phyloP scores from a whole-genome alignment of 2,113 vertebrate genomes.

The Lipotes vexillifer region DNA sequence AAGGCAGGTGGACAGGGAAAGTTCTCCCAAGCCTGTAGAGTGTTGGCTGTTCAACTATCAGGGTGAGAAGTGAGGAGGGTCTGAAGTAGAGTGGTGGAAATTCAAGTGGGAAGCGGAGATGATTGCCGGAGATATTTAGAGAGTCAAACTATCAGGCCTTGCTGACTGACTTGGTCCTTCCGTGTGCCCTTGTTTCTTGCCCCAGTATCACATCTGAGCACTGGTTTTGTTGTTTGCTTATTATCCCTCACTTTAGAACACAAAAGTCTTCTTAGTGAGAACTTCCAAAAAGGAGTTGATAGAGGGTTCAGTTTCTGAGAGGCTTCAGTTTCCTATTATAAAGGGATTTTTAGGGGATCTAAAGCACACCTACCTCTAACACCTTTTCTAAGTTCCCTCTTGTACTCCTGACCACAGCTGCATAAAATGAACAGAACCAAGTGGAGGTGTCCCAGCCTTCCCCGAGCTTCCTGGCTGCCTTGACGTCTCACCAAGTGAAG shows the following conservation, averaged over 20 bases:
- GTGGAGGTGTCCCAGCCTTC: background rate
- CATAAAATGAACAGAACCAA: background rate
- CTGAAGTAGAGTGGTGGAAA: background rate
- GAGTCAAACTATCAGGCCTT: background rate
- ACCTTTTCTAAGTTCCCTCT: background rate
- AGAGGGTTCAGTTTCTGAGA: background rate
- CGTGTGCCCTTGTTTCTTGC: background rate
- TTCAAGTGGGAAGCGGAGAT: background rate
- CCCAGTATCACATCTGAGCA: background rate
- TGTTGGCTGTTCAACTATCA: background rate
- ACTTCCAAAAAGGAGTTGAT: background rate
- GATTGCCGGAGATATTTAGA: background rate
- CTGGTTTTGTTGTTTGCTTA: background rate
- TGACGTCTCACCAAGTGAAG: background rate
- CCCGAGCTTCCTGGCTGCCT: background rate
- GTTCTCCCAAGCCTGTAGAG: background rate
- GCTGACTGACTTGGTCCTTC: background rate
- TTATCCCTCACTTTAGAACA: background rate
- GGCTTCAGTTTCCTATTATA: background rate
- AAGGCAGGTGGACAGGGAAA: background rate
- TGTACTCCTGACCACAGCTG: background rate
- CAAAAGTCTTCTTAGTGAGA: background rate
- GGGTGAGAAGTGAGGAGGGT: background rate
- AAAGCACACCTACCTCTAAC: background rate
- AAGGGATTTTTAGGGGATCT: background rate